These are phyloP conservation scores for Zaprionus ornatus DNA, from an alignment of 1,140 invertebrate genomes.

Conservation along the genomic window DNA sequence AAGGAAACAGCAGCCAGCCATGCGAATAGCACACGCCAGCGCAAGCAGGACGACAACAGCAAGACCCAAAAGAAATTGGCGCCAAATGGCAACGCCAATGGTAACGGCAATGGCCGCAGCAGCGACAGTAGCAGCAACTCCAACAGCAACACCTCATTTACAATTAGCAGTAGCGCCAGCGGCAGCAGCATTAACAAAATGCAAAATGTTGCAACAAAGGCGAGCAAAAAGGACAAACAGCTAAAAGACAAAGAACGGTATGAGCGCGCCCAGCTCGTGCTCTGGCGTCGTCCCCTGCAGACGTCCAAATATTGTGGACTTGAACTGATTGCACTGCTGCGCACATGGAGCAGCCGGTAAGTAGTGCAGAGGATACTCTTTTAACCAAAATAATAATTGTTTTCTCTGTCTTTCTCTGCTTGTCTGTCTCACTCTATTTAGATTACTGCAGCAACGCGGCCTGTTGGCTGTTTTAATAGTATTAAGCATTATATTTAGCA, in stretches of 20 bases:
- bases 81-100: conserved; percentile 41
- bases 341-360: conserved; percentile 86
- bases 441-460: conserved; percentile 85
- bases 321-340: conserved; percentile 88
- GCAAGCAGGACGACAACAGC: conserved; percentile 46
- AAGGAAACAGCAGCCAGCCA: conserved; percentile 54
- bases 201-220: conserved; percentile 32
- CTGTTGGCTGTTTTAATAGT: conserved; percentile 82
- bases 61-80: conserved; percentile 30
- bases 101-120: conserved; percentile 22
- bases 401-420: conserved; percentile 34
- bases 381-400: not conserved
- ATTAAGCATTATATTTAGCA: conserved; percentile 83
- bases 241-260: conserved; percentile 84
- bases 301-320: conserved; percentile 93
- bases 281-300: conserved; percentile 93
- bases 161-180: conserved; percentile 29
- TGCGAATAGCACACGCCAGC: conserved; percentile 51
- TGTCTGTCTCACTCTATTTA: conserved; percentile 70
- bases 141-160: conserved; percentile 36
- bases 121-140: conserved; percentile 21
- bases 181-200: conserved; percentile 25
- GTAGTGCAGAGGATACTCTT: not conserved
- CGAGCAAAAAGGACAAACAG: conserved; percentile 73
- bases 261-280: conserved; percentile 88